Conservation (phyloP, 2,113 vertebrate species). For the Chaetura pelagica region DNA sequence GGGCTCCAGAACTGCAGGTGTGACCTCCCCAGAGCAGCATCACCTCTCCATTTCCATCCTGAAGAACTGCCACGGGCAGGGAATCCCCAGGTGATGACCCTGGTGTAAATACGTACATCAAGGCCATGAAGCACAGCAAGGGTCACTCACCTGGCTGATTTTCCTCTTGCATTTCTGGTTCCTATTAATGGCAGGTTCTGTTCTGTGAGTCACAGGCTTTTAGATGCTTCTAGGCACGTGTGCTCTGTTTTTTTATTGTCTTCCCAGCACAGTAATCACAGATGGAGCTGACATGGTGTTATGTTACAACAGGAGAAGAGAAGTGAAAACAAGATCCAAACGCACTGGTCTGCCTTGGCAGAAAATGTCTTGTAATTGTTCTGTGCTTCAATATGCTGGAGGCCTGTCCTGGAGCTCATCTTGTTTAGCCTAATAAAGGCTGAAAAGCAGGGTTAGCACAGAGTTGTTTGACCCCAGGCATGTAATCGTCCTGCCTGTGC, state of each 20-base stretch:
- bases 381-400: not conserved
- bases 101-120: not conserved
- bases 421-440: not conserved
- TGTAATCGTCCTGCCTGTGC: not conserved
- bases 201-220: not conserved
- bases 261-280: not conserved
- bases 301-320: not conserved
- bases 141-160: fast-evolving
- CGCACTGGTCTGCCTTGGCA: not conserved
- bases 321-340: not conserved
- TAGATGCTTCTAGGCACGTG: not conserved
- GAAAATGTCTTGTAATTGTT: not conserved
- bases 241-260: not conserved
- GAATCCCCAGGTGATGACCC: fast-evolving
- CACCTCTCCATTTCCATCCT: not conserved
- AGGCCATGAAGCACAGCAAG: fast-evolving
- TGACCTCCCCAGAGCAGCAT: too few species aligned
- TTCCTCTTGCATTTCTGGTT: not conserved
- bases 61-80: not conserved
- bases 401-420: not conserved
- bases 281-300: not conserved
- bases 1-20: too few species aligned
- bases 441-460: not conserved
- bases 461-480: not conserved
- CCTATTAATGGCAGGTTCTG: not conserved